These are phyloP conservation scores for Cephus sareptanus DNA, from an alignment of 2,888 invertebrate genomes.

Conservation along the genomic window DNA sequence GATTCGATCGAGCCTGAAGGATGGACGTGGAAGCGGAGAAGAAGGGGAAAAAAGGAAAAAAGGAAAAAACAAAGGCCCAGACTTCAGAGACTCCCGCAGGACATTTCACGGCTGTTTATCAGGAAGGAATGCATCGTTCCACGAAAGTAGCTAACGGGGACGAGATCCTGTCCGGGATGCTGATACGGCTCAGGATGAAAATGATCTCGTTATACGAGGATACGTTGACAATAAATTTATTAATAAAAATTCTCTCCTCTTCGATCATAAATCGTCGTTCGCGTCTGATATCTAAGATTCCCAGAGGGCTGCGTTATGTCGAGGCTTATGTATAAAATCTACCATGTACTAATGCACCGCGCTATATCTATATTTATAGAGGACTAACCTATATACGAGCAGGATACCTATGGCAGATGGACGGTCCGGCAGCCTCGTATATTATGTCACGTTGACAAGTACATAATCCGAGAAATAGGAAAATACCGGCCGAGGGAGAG, in stretches of 20 bases:
- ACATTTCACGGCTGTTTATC: neutral
- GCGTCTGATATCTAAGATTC: conserved; percentile 14
- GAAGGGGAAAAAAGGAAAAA: neutral
- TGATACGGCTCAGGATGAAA: neutral
- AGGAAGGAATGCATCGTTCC: neutral
- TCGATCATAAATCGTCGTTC: conserved; percentile 19
- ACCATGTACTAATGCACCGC: neutral
- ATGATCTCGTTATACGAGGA: conserved; percentile 10
- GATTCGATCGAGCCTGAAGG: conserved; percentile 5
- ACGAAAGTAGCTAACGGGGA: neutral
- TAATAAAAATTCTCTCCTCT: conserved; percentile 15
- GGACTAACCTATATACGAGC: neutral
- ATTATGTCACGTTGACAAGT: neutral
- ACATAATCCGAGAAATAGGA: neutral
- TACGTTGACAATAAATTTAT: conserved; percentile 13
- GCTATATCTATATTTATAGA: neutral
- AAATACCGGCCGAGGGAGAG: neutral
- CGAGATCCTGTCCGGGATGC: neutral
- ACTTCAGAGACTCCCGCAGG: neutral
- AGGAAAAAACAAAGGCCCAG: neutral
- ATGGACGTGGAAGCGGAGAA: neutral
- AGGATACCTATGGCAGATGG: neutral
- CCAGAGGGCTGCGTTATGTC: neutral
- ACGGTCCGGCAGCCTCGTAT: neutral
- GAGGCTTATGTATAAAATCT: neutral